Evolutionary conservation across 2,797 vertebrate genomes (phyloP).

Genomic region (Borostomias antarcticus): DNA sequence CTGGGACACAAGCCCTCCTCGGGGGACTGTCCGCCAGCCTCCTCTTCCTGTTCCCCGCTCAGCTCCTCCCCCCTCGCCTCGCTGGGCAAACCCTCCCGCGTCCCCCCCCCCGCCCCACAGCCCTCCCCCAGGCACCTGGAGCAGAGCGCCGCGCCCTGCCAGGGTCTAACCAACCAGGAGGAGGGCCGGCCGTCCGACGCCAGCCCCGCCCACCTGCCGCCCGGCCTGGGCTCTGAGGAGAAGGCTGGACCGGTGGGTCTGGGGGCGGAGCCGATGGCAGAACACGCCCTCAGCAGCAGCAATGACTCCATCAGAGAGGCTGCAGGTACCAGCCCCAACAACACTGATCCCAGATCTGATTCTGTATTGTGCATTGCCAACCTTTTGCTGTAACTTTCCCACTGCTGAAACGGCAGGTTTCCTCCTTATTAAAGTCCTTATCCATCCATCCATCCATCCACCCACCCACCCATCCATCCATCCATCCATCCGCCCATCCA

Average conservation of each 20-base stretch:
- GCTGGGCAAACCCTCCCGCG: conserved; percentile 63
- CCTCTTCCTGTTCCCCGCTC: conserved; percentile 65
- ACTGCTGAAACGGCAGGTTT: no score
- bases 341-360: no score
- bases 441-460: no score
- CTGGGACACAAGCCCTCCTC: conserved; percentile 63
- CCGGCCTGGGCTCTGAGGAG: conserved; percentile 70
- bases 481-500: no score
- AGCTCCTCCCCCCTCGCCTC: conserved; percentile 27
- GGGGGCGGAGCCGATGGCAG: conserved; percentile 74
- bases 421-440: no score
- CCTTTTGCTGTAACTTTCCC: no score
- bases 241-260: conserved; percentile 68
- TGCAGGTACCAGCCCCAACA: conserved; percentile 75
- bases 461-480: no score
- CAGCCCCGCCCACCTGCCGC: conserved; percentile 76
- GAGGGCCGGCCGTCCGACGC: conserved; percentile 72
- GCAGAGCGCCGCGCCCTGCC: conserved; percentile 64
- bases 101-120: conserved; percentile 64
- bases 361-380: no score
- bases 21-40: conserved; percentile 55
- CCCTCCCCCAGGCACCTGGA: conserved; percentile 58
- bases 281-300: conserved; percentile 47
- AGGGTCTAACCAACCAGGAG: conserved; percentile 77
- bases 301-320: conserved; percentile 71